Percentiles rank a stretch among this genome's conserved stretches.
phyloP scores from a whole-genome alignment of 1,140 invertebrate genomes.

The Brachionus plicatilis region DNA sequence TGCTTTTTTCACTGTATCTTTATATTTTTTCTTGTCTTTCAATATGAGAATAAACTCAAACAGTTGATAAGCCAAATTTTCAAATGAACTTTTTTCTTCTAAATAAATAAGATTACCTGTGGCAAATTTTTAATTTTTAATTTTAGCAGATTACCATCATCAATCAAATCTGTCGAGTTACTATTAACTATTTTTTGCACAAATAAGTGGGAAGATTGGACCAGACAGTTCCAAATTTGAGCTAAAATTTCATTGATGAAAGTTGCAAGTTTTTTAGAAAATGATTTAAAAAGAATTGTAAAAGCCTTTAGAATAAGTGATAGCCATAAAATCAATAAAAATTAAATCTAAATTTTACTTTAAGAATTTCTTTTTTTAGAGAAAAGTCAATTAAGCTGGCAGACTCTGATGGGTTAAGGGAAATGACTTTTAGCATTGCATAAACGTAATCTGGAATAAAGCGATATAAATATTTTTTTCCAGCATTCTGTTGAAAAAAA shows the following conservation, averaged over 20 bases:
- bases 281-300: constrained; percentile 54
- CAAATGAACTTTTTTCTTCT: constrained; percentile 69
- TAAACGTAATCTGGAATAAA: constrained; percentile 67
- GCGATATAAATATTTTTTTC: constrained; percentile 63
- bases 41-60: constrained; percentile 70
- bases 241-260: constrained; percentile 61
- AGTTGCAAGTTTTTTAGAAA: constrained; percentile 64
- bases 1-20: constrained; percentile 63
- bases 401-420: constrained; percentile 59
- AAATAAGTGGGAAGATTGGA: constrained; percentile 64
- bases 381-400: constrained; percentile 61
- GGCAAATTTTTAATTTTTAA: background rate
- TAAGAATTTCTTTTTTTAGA: constrained; percentile 68
- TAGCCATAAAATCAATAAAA: background rate
- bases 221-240: constrained; percentile 68
- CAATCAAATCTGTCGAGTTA: background rate
- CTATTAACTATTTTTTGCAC: constrained; percentile 43
- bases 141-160: background rate
- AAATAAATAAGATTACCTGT: constrained; percentile 42
- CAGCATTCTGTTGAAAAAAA: constrained; percentile 49
- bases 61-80: constrained; percentile 68
- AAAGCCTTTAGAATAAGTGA: background rate
- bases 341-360: constrained; percentile 52
- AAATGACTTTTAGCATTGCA: constrained; percentile 64
- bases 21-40: constrained; percentile 63